Evolutionary conservation across 2,797 vertebrate genomes (phyloP), one percentile per base, ranked within the genome.

Genomic region (Fundulus diaphanus): DNA sequence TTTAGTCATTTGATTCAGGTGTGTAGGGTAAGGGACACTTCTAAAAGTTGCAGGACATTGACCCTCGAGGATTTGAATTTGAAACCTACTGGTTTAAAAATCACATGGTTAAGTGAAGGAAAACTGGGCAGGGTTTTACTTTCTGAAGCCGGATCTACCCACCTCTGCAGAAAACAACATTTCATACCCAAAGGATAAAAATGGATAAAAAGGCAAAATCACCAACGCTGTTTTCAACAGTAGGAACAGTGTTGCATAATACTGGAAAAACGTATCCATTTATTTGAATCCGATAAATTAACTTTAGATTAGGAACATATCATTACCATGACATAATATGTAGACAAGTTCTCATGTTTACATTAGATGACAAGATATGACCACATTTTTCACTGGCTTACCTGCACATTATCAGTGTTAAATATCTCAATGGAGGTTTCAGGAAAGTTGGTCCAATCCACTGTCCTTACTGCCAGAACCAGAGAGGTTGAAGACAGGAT

Each of bases 391-490:
- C 46, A 4, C 0, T 37, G 2, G 6, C 0, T 22, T 87, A 99
- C 98, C 97, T 97, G 94, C 61, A 97, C 91, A 80, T 94, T 82
- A 75, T 86, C 35, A 8, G 96, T 91, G 78, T 93, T 91, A 74
- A 93, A 90, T 79, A 98, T 92, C 81, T 95, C 77, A 69, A 97
- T 95, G 37, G 92, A 94, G 18, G 94, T 94, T 79, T 89, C 11
- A 1, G 61, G 77, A 83, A 98, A 98, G 86, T 88, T 90, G 37
- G 84, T 90, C 68, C 90, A 91, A 70, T 97, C 92, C 27, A 96
- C 93, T 78, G 80, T 95, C 52, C 86, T 84, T 82, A 98, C 96
- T 0, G 95, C 95, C 85, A 99, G 84, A 86, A 96, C 94, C 90
- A 99, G 90, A 0, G 95, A 96, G 65, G 85, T 75, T 1, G 96